Base-by-base conservation (phyloP, 1,140 invertebrate species). In the Nasonia giraulti region DNA sequence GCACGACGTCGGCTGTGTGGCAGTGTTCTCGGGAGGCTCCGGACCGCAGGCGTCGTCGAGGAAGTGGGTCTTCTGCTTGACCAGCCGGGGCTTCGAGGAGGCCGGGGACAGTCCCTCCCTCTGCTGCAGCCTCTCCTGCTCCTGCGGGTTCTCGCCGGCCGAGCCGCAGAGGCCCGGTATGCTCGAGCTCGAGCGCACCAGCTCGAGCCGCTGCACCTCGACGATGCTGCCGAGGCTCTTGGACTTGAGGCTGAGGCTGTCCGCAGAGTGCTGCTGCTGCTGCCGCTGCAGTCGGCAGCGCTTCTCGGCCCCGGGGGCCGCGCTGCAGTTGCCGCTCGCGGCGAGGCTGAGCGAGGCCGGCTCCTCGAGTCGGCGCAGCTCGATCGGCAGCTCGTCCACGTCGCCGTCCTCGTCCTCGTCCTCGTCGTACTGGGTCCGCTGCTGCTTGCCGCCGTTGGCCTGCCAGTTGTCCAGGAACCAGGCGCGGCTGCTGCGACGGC, bases 401-500 rank as follows among this genome's bases (percentile, higher is more conserved):
- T 95, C 95, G 20, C 95, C n/a, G n/a, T n/a, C n/a, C n/a, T n/a
- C n/a, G n/a, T n/a, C 95, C 89, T 95, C 95, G 40, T 94, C 95
- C 73, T 94, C 87, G 77, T 84, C 71, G n/a, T n/a, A n/a, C 14
- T 68, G 92, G 94, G 88, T 92, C 94, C 88, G 89, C 87, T 92
- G 88, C 92, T 92, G 90, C 93, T 89, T 92, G 89, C 87, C 93
- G 89, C 85, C 94, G 55, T 94, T 94, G 20, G 55, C 55, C 76
- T 95, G 95, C 96, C 96, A 97, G 37, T 96, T 96, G 85, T 97
- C 95, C 10, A 97, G 92, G 89, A 97, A 97, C 95, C 97, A 97
- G 12, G 96, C 95, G 85, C 95, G 92, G 85, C 94, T 91, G 6
- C 93, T 92, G 0, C 95, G 93, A 20, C 95, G 95, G 2, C 96